Conservation (phyloP, 2,888 invertebrate genomes). For the Tryphoninae sp. region DNA sequence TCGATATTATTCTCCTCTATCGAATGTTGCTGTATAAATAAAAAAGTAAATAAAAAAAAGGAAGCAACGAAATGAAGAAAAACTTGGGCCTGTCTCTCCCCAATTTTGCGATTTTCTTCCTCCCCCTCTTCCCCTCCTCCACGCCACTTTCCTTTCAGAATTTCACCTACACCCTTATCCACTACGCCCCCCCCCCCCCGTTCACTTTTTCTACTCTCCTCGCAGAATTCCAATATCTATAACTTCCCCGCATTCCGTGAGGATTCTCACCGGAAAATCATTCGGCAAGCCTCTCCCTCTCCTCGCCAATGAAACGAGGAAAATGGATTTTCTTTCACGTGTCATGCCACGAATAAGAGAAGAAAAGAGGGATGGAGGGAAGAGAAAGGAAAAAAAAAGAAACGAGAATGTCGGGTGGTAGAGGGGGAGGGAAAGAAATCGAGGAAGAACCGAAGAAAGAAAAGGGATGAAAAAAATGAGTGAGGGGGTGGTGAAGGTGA, state of each 20-base stretch:
- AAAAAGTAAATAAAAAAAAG: slow-evolving; percentile 39
- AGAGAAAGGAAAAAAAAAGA: neutral
- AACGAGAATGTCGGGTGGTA: slow-evolving; percentile 19
- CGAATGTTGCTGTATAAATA: slow-evolving; percentile 17
- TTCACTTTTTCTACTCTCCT: neutral
- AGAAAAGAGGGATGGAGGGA: neutral
- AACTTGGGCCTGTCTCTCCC: slow-evolving; percentile 4
- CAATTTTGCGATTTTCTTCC: slow-evolving; percentile 8
- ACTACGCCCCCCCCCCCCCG: neutral
- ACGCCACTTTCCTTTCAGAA: slow-evolving; percentile 48
- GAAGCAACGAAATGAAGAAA: neutral
- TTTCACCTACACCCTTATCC: slow-evolving; percentile 19
- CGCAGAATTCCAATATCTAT: slow-evolving; percentile 50
- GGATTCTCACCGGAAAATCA: slow-evolving; percentile 37
- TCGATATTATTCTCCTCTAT: neutral
- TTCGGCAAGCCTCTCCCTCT: slow-evolving; percentile 15
- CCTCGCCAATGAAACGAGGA: slow-evolving; percentile 43
- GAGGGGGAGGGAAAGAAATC: slow-evolving; percentile 6
- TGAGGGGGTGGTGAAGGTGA: slow-evolving; percentile 9
- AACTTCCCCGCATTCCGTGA: slow-evolving; percentile 21
- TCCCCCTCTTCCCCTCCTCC: slow-evolving; percentile 44
- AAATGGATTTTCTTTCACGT: slow-evolving; percentile 42
- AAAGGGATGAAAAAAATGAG: neutral
- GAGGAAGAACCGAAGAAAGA: slow-evolving; percentile 2
- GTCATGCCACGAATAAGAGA: slow-evolving; percentile 38